Conservation (phyloP, 2,113 vertebrate genomes). For the Psittacus erithacus region DNA sequence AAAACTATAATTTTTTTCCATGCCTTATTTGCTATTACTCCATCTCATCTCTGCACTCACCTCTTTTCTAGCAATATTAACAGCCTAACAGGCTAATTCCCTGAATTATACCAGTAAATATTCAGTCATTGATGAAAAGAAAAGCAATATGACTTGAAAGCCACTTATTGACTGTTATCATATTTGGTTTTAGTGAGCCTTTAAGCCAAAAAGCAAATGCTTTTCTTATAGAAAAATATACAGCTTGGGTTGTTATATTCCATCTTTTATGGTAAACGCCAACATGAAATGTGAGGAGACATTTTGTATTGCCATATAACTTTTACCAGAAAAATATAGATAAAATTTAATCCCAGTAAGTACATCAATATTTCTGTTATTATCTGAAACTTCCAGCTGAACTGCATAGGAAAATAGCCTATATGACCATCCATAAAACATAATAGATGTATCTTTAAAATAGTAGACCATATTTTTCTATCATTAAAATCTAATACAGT, state of each 20-base stretch:
- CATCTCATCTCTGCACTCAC: not conserved
- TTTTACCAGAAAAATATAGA: not conserved
- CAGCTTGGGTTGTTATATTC: not conserved
- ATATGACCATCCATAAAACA: not conserved
- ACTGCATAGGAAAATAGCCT: not conserved
- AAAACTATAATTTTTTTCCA: not conserved
- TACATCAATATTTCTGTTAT: not conserved
- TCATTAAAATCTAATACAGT: not conserved
- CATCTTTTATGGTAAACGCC: not conserved
- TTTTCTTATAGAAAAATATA: not conserved
- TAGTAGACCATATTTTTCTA: not conserved
- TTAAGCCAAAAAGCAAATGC: not conserved
- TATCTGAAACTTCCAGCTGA: not conserved
- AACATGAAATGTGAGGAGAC: not conserved
- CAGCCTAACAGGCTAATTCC: not conserved
- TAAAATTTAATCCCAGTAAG: not conserved
- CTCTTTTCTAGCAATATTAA: not conserved
- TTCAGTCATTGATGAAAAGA: not conserved
- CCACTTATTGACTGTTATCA: not conserved
- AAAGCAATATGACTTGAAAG: not conserved
- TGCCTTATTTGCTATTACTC: conserved; percentile 5
- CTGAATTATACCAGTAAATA: not conserved
- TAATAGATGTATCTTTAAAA: not conserved
- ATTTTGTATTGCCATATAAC: not conserved
- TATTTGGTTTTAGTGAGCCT: not conserved